Percentiles rank a stretch among this genome's conserved stretches.
These are phyloP conservation scores for Ormyrus nitidulus DNA, from an alignment of 2,888 invertebrate genomes.

Conservation along the genomic window DNA sequence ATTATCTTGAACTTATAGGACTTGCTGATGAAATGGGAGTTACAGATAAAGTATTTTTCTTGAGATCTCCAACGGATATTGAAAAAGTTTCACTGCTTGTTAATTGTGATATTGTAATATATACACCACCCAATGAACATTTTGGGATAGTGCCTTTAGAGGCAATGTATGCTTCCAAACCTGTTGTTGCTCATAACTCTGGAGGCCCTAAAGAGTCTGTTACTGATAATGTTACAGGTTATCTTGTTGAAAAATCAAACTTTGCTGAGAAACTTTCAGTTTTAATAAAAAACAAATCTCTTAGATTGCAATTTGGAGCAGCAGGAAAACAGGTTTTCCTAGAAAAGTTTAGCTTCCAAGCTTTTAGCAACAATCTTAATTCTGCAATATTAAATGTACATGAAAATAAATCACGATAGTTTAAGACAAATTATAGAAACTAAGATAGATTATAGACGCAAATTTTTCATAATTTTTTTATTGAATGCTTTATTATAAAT, in stretches of 20 bases:
- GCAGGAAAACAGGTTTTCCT: constrained; percentile 86
- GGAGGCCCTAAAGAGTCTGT: constrained; percentile 98
- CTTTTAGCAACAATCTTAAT: constrained; percentile 85
- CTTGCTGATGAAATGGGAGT: constrained; percentile 82
- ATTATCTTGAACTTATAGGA: constrained; percentile 85
- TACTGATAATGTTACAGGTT: constrained; percentile 87
- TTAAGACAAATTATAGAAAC: constrained; percentile 19
- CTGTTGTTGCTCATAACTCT: constrained; percentile 95
- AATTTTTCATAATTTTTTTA: constrained; percentile 51
- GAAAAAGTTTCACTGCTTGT: constrained; percentile 90
- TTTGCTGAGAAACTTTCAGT: constrained; percentile 88
- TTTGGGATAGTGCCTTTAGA: constrained; percentile 99
- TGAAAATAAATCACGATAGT: constrained; percentile 52
- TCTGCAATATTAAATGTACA: constrained; percentile 68
- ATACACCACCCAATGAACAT: constrained; percentile 98
- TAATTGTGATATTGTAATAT: constrained; percentile 87
- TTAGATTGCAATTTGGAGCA: constrained; percentile 83
- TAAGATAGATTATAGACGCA: constrained; percentile 14
- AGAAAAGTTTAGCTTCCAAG: constrained; percentile 88
- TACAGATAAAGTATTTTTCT: constrained; percentile 85
- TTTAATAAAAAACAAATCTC: constrained; percentile 80
- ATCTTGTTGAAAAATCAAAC: constrained; percentile 83
- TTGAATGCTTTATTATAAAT: constrained; percentile 54
- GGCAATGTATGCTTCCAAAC: constrained; percentile 95
- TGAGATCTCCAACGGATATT: constrained; percentile 91